Conservation (phyloP, 37 sponge, comb jelly and placozoan genomes). For the Chondrosia reniformis region DNA sequence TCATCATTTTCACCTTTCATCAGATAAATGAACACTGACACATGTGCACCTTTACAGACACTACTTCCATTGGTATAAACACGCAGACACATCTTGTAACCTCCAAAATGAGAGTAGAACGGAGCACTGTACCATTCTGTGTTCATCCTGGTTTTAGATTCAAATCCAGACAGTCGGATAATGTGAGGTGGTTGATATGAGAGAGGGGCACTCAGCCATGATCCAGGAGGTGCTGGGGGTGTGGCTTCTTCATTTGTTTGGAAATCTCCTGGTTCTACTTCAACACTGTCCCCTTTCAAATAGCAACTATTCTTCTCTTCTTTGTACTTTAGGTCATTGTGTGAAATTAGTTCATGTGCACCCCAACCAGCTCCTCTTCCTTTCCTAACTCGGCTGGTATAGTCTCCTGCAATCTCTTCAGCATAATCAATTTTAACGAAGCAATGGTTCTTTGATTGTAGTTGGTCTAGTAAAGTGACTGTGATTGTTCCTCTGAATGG, state of each 20-base stretch:
- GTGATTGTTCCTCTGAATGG: conserved; percentile 49
- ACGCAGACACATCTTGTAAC: conserved; percentile 43
- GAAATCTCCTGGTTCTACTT: too few relatives aligned
- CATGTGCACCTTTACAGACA: conserved; percentile 13
- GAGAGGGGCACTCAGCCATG: too few relatives aligned
- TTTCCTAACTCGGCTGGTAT: background rate
- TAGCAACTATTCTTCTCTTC: conserved; percentile 39
- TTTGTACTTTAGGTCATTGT: conserved; percentile 28
- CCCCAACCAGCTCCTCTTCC: conserved; percentile 35
- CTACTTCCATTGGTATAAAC: conserved; percentile 22
- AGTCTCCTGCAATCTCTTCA: background rate
- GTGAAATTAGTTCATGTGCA: conserved; percentile 24
- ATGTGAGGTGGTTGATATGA: too few relatives aligned
- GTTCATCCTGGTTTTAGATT: background rate
- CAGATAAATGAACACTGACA: conserved; percentile 39
- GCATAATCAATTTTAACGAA: too few relatives aligned
- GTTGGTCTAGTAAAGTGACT: conserved; percentile 49
- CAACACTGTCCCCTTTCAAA: conserved; percentile 34
- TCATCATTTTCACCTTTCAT: conserved; percentile 56
- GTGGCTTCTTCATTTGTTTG: too few relatives aligned
- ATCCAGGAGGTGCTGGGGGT: too few relatives aligned
- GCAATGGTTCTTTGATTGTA: conserved; percentile 24
- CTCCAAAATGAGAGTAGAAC: conserved; percentile 50
- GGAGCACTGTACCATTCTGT: conserved; percentile 34
- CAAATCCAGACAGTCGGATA: conserved; percentile 1